These are phyloP conservation scores for Trachelus stipa DNA, from an alignment of 2,888 invertebrate genomes.

Conservation along the genomic window DNA sequence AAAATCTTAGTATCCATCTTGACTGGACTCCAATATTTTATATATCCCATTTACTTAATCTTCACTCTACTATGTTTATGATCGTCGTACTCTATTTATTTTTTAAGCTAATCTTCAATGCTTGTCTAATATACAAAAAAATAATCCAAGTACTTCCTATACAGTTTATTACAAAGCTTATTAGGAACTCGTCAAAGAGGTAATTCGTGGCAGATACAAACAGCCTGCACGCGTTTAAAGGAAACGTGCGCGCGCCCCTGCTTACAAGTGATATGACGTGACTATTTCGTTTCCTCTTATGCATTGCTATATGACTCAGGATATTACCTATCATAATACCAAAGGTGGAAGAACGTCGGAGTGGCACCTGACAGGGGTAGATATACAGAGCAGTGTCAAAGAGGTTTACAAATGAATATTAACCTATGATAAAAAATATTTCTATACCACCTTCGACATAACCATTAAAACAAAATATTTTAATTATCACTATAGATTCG, in stretches of 20 bases:
- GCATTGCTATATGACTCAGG: conserved; percentile 50
- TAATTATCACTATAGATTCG: not conserved
- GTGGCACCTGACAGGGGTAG: not conserved
- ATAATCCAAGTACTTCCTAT: not conserved
- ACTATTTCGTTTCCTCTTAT: conserved; percentile 24
- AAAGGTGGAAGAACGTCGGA: conserved; percentile 11
- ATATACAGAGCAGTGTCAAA: not conserved
- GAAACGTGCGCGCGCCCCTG: not conserved
- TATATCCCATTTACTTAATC: not conserved
- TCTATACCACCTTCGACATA: not conserved
- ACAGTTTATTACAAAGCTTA: not conserved
- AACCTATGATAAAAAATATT: not conserved
- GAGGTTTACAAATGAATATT: not conserved
- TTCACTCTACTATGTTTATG: not conserved
- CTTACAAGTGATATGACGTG: conserved; percentile 36
- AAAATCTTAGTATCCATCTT: not conserved
- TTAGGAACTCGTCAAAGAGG: not conserved
- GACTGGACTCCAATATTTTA: not conserved
- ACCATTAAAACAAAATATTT: not conserved
- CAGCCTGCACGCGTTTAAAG: not conserved
- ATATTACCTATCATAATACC: conserved; percentile 48
- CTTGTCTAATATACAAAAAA: not conserved
- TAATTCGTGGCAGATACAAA: not conserved
- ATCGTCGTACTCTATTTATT: not conserved
- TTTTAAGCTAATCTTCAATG: not conserved